phyloP scores from a whole-genome alignment of 2,797 vertebrate species.

The Gouania willdenowi region DNA sequence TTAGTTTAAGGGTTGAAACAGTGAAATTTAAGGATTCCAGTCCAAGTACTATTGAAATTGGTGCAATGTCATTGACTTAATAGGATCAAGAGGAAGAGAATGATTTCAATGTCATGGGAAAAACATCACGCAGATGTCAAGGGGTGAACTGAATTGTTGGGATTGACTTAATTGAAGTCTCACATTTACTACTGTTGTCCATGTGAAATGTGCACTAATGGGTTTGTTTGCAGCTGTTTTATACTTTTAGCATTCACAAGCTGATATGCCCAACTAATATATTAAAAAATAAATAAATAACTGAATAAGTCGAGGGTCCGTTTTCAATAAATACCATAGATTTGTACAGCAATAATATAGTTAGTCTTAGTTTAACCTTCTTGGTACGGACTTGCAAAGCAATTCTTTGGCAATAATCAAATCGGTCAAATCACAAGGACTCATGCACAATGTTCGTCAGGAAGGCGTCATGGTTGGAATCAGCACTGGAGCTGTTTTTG shows the following conservation, averaged over 20 bases:
- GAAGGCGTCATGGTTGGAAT: conserved; percentile 40
- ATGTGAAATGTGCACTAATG: conserved; percentile 64
- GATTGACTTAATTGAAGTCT: conserved; percentile 33
- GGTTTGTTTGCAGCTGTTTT: conserved; percentile 42
- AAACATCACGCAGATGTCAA: conserved; percentile 33
- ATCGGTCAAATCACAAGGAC: conserved; percentile 60
- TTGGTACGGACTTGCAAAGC: conserved; percentile 71
- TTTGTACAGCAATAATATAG: conserved; percentile 70
- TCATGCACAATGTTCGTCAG: conserved; percentile 49
- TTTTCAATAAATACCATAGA: conserved; percentile 66
- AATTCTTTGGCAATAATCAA: conserved; percentile 77
- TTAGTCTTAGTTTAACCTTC: conserved; percentile 66
- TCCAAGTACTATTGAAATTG: conserved; percentile 26
- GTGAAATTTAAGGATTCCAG: conserved; percentile 38
- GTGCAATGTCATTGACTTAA: conserved; percentile 48
- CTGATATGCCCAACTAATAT: conserved; percentile 66
- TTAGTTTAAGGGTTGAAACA: conserved; percentile 41
- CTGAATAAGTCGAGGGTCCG: conserved; percentile 66
- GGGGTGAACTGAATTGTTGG: too few relatives aligned
- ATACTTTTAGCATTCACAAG: conserved; percentile 46
- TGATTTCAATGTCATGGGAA: conserved; percentile 47
- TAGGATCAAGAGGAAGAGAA: conserved; percentile 51
- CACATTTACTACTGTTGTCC: conserved; percentile 31
- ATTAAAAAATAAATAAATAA: conserved; percentile 63
- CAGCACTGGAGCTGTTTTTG: conserved; percentile 34